Base-by-base conservation (phyloP, 2,797 vertebrate species). In the Cirrhinus mrigala region DNA sequence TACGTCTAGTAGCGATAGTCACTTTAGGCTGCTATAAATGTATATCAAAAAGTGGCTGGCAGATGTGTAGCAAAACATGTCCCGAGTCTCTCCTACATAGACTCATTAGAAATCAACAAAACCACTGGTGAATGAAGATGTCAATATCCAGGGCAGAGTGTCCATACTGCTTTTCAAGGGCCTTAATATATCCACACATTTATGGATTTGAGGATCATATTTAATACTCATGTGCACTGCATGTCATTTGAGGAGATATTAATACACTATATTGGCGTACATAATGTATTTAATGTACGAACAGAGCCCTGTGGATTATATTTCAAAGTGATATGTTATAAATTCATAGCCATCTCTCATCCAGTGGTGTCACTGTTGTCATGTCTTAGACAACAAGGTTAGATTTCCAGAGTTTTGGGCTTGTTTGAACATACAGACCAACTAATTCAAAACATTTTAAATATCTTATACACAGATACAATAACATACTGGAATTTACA, bases 321-420 rank as follows among this genome's bases (percentile, higher is more conserved):
- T 76, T 76, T 84, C 73, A 68, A 66, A 76, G 64, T 58, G 64
- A 50, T 14, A 2, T 62, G 27, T 27, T 54, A 29, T 77, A 12
- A 22, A 84, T 84, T 48, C 71, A 87, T 84, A 75, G 69, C 77
- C 78, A 52, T 78, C 20, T 64, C 18, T 78, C 69, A 86, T 87
- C 91, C 88, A 87, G 56, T 87, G 91, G 89, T 87, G 91, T 90
- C 88, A 89, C 88, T 91, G 87, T 91, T 90, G 91, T 75, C 84
- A 85, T 88, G 78, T 76, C 15, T 87, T 78, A 76, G 54, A 69
- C 22, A 1, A n/a, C 29, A 68, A 22, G 3, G 4, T 56, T 69
- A 62, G 16, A 69, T 69, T 78, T 69, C 6, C 50, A 56, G 9
- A 22, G 40, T 76, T 68, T 29, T 29, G 29, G 29, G 29, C 33